Base-by-base conservation (phyloP, 2,797 vertebrate genomes). In the Chelon auratus region DNA sequence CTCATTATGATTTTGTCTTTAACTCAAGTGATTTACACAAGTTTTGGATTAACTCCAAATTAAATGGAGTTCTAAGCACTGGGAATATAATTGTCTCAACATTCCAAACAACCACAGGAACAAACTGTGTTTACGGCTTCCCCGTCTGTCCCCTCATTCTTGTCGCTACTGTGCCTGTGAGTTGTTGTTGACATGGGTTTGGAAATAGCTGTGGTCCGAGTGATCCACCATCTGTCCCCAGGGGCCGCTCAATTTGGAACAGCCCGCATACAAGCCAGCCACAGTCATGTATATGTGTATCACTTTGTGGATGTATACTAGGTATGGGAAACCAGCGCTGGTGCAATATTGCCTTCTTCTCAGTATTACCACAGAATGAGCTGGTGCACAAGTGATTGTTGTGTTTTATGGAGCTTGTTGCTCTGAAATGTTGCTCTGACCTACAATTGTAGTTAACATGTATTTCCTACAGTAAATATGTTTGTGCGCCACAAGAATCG, bases 131-230 rank as follows among this genome's bases (percentile, higher is more conserved):
- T 88, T 89, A 88, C 84, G 72, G 77, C 75, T 82, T 72, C 65
- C 60, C 74, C 13, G 22, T 67, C 60, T 55, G 57, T 40, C 50
- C 51, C 74, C 64, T 68, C 52, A 22, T 48, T 69, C 73, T 65
- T 18, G 64, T 60, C 72, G 78, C 83, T 71, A 54, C 75, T 79
- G 79, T 67, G 67, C 52, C 72, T 17, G 24, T 51, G 30, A 77
- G 77, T 68, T 89, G 80, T 86, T 93, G 91, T 89, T 92, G 89
- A 90, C 85, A 89, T 78, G 77, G 64, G 77, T 82, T 91, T 91
- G 71, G 84, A 93, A 93, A 92, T 91, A 92, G 87, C 85, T 82
- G 76, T 15, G 53, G 72, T 66, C 70, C 63, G 40, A 91, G 80
- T 66, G 77, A 88, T 89, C 83, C 67, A 45, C 92, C 91, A 91